Base-by-base conservation (phyloP, 2,113 vertebrate genomes). In the Gasterosteus nipponicus region DNA sequence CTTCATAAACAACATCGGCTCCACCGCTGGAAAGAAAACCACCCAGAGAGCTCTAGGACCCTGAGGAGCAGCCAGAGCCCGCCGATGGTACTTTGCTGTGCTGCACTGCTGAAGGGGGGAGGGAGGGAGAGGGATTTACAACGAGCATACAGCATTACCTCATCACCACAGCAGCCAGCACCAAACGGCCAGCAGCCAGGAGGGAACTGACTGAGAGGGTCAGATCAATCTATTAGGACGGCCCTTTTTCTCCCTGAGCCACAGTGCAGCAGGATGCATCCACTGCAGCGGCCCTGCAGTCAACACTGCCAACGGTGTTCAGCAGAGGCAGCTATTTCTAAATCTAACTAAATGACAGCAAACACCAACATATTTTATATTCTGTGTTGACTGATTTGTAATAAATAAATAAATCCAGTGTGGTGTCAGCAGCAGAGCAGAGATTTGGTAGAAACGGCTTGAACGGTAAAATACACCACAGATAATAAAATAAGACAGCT, bases 81-180 rank as follows among this genome's bases (percentile, higher is more conserved):
- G 72, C 44, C n/a, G 67, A 26, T 26, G 22, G 83, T 70, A 75
- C 82, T 83, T 75, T 80, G 81, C 83, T 81, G 83, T 85, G 86
- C 90, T 89, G 90, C 87, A 92, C 90, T 92, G 88, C 87, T 87
- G 85, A 88, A 81, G 78, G 64, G 60, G 31, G 41, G 75, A 60
- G 64, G 62, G 82, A 57, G 78, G 60, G 67, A 67, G 75, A 33
- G 72, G 65, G 88, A 61, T 75, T 76, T 79, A 89, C 85, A 84
- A 89, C 89, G 82, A 83, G 85, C 65, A 77, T 88, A 86, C 84
- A 89, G 91, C 86, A 93, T 93, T 89, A 93, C 90, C 88, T 93
- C 92, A 93, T 92, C 88, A 87, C 89, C 89, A 91, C 89, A 87
- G 89, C 89, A 81, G 87, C 89, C 82, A 86, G 86, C 70, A 76